Evolutionary conservation across 2,888 invertebrate genomes (phyloP).

Genomic region (Pachydiplax longipennis): DNA sequence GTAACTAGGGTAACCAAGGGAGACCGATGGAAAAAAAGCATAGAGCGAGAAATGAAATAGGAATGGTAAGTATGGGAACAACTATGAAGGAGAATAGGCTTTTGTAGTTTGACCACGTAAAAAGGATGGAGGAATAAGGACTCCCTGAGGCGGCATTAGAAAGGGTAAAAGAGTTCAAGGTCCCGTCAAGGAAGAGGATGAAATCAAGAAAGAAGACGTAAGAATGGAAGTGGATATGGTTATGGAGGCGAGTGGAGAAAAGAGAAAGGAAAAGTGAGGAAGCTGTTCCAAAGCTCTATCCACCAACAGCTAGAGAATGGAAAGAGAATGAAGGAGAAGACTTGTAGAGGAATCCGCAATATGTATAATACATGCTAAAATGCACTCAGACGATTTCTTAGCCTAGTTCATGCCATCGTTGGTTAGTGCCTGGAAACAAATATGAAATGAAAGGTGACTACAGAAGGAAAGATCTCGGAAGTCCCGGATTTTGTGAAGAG

Average conservation of each 20-base stretch:
- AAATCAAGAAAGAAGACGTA: background rate
- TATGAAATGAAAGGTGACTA: too few relatives aligned
- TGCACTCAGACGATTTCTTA: too few relatives aligned
- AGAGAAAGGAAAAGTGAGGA: background rate
- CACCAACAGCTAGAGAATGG: too few relatives aligned
- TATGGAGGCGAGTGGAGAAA: background rate
- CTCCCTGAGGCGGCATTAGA: background rate
- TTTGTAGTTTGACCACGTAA: background rate
- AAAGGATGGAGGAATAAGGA: too few relatives aligned
- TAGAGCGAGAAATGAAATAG: background rate
- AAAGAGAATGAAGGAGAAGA: background rate
- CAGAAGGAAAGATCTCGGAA: too few relatives aligned
- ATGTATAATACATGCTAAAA: too few relatives aligned
- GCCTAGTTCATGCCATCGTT: too few relatives aligned
- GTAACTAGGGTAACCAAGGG: background rate
- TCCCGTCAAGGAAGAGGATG: background rate
- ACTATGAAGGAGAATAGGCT: background rate
- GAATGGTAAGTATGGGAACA: background rate
- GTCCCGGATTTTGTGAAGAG: too few relatives aligned
- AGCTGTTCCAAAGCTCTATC: background rate
- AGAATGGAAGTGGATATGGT: background rate
- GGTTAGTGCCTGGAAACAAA: too few relatives aligned
- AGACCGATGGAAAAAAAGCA: background rate
- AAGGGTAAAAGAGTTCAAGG: background rate
- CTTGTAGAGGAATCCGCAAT: too few relatives aligned